Percentiles rank a stretch among this genome's conserved stretches.
Evolutionary conservation across 2,888 invertebrate species (phyloP).

Genomic region (Drosophila incognita): DNA sequence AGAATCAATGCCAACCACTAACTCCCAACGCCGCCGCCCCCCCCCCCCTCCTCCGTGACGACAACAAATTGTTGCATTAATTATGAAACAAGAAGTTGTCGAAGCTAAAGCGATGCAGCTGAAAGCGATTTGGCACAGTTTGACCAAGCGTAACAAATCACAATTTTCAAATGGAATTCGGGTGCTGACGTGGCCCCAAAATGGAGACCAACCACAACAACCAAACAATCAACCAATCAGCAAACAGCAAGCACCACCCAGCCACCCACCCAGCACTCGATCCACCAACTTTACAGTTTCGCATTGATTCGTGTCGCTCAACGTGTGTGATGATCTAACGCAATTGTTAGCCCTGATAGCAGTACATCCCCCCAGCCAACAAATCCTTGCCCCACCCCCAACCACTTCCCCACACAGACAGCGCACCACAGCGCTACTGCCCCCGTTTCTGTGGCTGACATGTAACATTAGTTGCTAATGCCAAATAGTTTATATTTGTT

Average conservation of each 20-base stretch:
- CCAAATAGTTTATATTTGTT: conserved; percentile 56
- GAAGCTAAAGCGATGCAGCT: conserved; percentile 61
- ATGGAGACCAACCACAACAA: conserved; percentile 33
- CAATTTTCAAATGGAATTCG: conserved; percentile 58
- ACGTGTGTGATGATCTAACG: conserved; percentile 42
- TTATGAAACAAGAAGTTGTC: conserved; percentile 30
- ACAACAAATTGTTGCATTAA: conserved; percentile 37
- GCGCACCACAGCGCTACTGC: background rate
- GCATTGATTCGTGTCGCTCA: conserved; percentile 37
- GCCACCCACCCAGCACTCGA: background rate
- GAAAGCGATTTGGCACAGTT: conserved; percentile 77
- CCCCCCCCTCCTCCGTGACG: background rate
- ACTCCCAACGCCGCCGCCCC: background rate
- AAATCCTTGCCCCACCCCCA: background rate
- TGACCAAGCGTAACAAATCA: conserved; percentile 76
- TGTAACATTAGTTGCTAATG: conserved; percentile 53
- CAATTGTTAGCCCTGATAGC: conserved; percentile 19
- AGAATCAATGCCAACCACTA: conserved; percentile 47
- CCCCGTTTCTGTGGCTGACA: conserved; percentile 16
- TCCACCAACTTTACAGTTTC: background rate
- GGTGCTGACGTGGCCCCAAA: conserved; percentile 53
- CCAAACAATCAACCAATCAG: background rate
- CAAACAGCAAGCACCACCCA: background rate
- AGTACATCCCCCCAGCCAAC: background rate
- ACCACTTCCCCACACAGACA: background rate